Percentiles rank a stretch among this genome's conserved stretches.
Conservation (phyloP, 1,140 invertebrate genomes). For the Bombus fervidus region DNA sequence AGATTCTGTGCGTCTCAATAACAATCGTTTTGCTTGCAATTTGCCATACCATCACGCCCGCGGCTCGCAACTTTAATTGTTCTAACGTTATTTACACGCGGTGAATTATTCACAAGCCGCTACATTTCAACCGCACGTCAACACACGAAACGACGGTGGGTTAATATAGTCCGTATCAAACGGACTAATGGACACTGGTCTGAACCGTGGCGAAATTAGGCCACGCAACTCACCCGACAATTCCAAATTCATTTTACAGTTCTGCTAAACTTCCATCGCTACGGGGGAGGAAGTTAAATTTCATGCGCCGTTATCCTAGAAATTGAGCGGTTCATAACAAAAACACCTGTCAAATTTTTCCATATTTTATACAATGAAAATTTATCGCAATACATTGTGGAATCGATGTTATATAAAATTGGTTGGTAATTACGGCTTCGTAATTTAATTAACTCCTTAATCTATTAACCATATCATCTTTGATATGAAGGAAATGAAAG, state of each 20-base stretch:
- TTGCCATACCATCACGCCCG: neutral
- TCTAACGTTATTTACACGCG: neutral
- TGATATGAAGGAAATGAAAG: no score
- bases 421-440: no score
- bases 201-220: slow-evolving; percentile 9
- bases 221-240: slow-evolving; percentile 31
- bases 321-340: neutral
- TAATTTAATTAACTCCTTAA: no score
- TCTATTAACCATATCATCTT: no score
- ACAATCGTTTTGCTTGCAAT: neutral
- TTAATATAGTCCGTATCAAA: neutral
- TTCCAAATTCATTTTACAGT: slow-evolving; percentile 54
- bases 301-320: neutral
- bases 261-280: slow-evolving; percentile 23
- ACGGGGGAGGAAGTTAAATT: slow-evolving; percentile 8
- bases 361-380: neutral
- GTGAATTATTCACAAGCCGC: slow-evolving; percentile 10
- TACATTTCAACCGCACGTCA: neutral
- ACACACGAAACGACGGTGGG: neutral
- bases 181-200: neutral
- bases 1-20: no score
- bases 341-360: neutral
- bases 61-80: slow-evolving; percentile 10
- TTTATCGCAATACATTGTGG: no score
- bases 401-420: no score